Percentiles rank a stretch among this genome's conserved stretches.
phyloP scores from a whole-genome alignment of 2,888 invertebrate species.

The Trisateles emortualis region DNA sequence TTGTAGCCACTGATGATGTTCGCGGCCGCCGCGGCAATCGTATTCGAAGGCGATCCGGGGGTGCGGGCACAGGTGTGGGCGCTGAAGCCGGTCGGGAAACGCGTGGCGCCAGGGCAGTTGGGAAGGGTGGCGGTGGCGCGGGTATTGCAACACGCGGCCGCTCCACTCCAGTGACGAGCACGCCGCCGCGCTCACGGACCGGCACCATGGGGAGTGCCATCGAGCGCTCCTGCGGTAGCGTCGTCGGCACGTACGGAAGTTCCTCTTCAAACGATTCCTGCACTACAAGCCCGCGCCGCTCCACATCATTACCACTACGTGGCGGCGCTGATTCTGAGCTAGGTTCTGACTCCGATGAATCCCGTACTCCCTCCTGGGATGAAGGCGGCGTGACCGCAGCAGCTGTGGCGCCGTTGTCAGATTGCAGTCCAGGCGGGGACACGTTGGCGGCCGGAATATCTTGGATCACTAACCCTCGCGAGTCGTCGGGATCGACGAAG shows the following conservation, averaged over 20 bases:
- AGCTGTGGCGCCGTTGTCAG: conserved; percentile 34
- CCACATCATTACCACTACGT: conserved; percentile 86
- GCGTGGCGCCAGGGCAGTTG: conserved; percentile 79
- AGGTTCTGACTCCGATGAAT: conserved; percentile 90
- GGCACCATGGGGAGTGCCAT: conserved; percentile 94
- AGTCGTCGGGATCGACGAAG: conserved; percentile 88
- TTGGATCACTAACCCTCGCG: conserved; percentile 37
- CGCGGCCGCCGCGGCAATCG: conserved; percentile 34
- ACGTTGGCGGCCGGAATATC: conserved; percentile 40
- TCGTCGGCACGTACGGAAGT: conserved; percentile 96
- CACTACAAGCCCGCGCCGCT: conserved; percentile 90
- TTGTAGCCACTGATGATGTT: conserved; percentile 34
- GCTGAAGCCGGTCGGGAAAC: conserved; percentile 42
- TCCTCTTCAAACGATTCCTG: conserved; percentile 95
- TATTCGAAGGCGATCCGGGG: conserved; percentile 39
- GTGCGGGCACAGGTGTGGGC: conserved; percentile 41
- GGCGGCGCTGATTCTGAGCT: conserved; percentile 81
- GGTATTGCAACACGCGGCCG: conserved; percentile 89
- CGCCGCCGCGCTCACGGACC: conserved; percentile 83
- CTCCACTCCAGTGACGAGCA: conserved; percentile 73
- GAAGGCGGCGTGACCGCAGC: conserved; percentile 23
- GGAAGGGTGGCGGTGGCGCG: conserved; percentile 90
- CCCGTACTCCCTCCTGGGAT: conserved; percentile 49
- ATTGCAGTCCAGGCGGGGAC: conserved; percentile 27
- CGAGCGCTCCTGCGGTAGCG: conserved; percentile 94